Conservation (phyloP, 2,888 invertebrate genomes). For the Coelogynopora nodosa region DNA sequence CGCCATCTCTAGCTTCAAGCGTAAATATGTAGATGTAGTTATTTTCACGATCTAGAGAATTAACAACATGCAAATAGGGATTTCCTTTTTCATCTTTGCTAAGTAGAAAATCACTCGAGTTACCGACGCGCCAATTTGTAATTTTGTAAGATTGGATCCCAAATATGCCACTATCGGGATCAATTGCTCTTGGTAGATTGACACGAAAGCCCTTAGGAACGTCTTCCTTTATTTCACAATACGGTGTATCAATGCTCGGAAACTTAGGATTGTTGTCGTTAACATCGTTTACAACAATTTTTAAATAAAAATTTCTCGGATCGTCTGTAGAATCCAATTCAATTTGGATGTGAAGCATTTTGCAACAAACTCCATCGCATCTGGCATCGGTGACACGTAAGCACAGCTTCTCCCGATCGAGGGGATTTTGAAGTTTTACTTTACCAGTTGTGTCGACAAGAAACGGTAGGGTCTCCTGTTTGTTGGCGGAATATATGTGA, state of each 20-base stretch:
- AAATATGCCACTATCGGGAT: background rate
- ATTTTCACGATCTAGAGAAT: background rate
- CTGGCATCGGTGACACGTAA: background rate
- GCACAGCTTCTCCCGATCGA: background rate
- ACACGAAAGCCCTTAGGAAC: background rate
- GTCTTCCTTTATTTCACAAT: background rate
- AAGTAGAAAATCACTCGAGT: background rate
- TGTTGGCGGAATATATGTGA: background rate
- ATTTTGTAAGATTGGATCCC: background rate
- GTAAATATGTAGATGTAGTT: slow-evolving; percentile 3
- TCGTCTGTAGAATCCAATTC: background rate
- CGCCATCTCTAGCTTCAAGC: background rate
- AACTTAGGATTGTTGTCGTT: slow-evolving; percentile 8
- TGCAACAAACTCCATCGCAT: background rate
- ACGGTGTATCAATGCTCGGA: background rate
- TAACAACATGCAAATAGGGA: background rate
- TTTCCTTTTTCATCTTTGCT: background rate
- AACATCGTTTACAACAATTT: background rate
- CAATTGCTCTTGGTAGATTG: background rate
- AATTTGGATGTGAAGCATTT: background rate
- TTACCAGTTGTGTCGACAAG: background rate
- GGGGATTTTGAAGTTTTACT: slow-evolving; percentile 12
- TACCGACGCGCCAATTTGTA: background rate
- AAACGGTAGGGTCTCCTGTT: background rate
- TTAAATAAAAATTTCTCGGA: background rate